A percentile compares a stretch with the other conserved stretches of the same genome.
Conservation (phyloP, 2,113 vertebrate species). For the Sceloporus undulatus region DNA sequence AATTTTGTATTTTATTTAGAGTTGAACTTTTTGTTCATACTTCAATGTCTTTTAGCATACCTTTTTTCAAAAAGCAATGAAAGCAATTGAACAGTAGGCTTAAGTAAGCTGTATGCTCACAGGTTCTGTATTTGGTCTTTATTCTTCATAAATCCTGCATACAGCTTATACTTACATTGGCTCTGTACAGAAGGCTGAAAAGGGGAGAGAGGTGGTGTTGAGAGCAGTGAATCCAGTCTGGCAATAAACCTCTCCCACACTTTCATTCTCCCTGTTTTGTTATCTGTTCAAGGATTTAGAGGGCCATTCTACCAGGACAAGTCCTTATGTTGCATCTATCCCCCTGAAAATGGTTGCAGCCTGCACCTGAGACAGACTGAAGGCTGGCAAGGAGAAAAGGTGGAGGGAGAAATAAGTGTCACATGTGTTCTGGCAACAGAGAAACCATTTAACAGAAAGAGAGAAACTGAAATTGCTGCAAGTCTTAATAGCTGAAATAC, state of each 20-base stretch:
- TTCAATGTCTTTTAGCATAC: too few species aligned
- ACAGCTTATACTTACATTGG: neutral
- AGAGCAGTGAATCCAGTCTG: too few species aligned
- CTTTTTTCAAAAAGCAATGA: too few species aligned
- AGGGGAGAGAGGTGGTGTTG: neutral
- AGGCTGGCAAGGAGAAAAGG: conserved; percentile 7
- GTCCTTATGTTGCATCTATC: neutral
- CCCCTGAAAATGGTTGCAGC: neutral
- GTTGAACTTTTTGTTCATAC: too few species aligned
- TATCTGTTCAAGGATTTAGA: neutral
- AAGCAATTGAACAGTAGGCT: neutral
- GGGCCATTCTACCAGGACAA: neutral
- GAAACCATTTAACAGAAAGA: conserved; percentile 1
- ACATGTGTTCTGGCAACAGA: conserved; percentile 23
- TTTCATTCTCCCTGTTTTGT: neutral
- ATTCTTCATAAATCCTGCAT: neutral
- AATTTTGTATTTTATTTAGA: neutral
- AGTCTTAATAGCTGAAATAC: conserved; percentile 36
- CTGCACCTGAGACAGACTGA: conserved; percentile 7
- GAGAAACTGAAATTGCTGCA: neutral
- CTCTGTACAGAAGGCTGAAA: neutral
- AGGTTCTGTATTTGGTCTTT: neutral
- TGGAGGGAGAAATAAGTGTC: conserved; percentile 1
- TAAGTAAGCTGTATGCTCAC: neutral
- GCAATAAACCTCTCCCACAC: neutral